Evolutionary conservation across 2,797 vertebrate genomes (phyloP).

Genomic region (Schizopygopsis malacanthus): DNA sequence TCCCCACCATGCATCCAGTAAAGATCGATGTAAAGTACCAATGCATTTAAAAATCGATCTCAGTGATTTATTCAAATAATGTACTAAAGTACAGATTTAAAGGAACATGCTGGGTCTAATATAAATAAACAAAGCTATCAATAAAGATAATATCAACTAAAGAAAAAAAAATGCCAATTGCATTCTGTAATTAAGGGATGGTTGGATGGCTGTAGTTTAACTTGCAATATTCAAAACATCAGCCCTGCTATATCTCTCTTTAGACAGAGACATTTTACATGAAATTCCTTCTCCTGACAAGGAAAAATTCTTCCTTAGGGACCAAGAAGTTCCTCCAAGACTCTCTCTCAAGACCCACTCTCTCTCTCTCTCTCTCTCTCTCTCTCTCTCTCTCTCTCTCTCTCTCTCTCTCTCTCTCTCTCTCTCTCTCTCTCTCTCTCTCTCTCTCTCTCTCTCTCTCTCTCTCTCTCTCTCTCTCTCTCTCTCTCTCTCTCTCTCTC

Average conservation of each 20-base stretch:
- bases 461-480: too few species aligned
- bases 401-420: not conserved
- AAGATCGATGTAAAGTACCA: conserved; percentile 51
- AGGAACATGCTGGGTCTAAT: not conserved
- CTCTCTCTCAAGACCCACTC: too few species aligned
- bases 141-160: not conserved
- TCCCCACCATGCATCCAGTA: conserved; percentile 88
- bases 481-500: too few species aligned
- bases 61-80: not conserved
- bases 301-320: not conserved
- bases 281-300: not conserved
- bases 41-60: not conserved
- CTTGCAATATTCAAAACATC: not conserved
- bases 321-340: not conserved
- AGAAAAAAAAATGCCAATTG: not conserved
- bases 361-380: too few species aligned
- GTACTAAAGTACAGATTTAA: not conserved
- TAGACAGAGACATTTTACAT: not conserved
- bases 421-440: too few species aligned
- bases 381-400: too few species aligned
- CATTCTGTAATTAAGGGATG: not conserved
- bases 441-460: too few species aligned
- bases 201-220: not conserved
- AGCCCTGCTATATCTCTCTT: not conserved
- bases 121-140: not conserved